A percentile compares a stretch with the other conserved stretches of the same genome.
Conservation (phyloP, 2,888 invertebrate species). For the Aporophyla nigra region DNA sequence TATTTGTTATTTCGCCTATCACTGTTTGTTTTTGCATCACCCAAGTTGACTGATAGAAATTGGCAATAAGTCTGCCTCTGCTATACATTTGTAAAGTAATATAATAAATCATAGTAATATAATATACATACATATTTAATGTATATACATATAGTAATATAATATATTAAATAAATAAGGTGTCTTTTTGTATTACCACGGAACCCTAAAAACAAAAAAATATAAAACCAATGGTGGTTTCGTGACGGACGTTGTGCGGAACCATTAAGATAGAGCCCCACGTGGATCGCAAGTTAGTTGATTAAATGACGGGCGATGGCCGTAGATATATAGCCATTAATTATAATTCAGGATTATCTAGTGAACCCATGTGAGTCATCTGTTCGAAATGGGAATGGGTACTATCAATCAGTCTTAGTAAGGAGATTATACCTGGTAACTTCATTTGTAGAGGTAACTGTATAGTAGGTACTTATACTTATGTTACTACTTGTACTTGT, state of each 20-base stretch:
- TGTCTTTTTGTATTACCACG: not conserved
- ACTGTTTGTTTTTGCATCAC: not conserved
- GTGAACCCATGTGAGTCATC: not conserved
- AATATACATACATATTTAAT: too few species aligned
- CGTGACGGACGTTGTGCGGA: not conserved
- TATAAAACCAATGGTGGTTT: too few species aligned
- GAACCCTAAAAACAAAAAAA: not conserved
- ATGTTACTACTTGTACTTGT: too few species aligned
- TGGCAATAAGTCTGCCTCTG: too few species aligned
- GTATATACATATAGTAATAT: too few species aligned
- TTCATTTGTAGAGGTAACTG: not conserved
- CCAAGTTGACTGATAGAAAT: not conserved
- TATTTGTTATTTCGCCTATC: too few species aligned
- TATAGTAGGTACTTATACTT: not conserved
- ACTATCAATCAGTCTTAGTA: conserved; percentile 14
- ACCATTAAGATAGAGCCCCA: not conserved
- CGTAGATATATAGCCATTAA: conserved; percentile 32
- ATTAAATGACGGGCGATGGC: not conserved
- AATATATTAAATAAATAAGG: not conserved
- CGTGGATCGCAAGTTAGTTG: not conserved
- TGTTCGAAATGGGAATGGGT: not conserved
- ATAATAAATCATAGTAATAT: too few species aligned
- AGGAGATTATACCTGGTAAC: not conserved
- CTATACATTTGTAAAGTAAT: too few species aligned
- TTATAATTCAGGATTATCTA: conserved; percentile 31